Percentiles rank a stretch among this genome's conserved stretches.
phyloP scores from a whole-genome alignment of 2,888 invertebrate genomes.

The Tiphia femorata region DNA sequence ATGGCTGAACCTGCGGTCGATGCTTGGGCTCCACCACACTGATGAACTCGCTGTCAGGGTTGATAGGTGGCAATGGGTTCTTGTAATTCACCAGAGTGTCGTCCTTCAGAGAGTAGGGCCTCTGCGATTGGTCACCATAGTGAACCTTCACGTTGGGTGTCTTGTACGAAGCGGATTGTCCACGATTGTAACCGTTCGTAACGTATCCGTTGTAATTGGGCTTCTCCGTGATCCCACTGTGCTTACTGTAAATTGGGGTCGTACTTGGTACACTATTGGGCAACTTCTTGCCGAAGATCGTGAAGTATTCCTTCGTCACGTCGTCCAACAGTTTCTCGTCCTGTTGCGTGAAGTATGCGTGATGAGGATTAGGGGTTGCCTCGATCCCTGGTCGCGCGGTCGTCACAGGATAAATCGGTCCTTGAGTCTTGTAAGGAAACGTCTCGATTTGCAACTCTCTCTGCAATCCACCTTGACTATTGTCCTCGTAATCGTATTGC shows the following conservation, averaged over 20 bases:
- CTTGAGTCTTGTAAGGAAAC: constrained; percentile 24
- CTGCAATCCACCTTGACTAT: constrained; percentile 10
- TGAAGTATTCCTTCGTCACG: constrained; percentile 81
- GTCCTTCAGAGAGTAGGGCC: constrained; percentile 71
- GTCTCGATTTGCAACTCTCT: constrained; percentile 19
- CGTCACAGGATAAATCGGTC: constrained; percentile 47
- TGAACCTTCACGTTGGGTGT: constrained; percentile 71
- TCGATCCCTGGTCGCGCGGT: constrained; percentile 62
- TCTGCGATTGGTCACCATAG: constrained; percentile 70
- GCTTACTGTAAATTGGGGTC: constrained; percentile 60
- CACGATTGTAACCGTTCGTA: constrained; percentile 45
- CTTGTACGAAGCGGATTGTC: constrained; percentile 41
- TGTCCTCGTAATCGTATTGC: constrained; percentile 45
- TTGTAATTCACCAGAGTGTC: constrained; percentile 82
- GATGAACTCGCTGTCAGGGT: constrained; percentile 78
- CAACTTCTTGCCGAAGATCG: constrained; percentile 80
- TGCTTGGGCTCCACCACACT: constrained; percentile 66
- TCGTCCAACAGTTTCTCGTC: constrained; percentile 78
- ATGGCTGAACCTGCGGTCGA: constrained; percentile 30
- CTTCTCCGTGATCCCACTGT: constrained; percentile 56
- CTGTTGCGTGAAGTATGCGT: constrained; percentile 78
- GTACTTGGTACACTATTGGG: constrained; percentile 70
- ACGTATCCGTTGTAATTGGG: constrained; percentile 49
- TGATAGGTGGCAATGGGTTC: constrained; percentile 76
- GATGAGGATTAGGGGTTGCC: constrained; percentile 73